Evolutionary conservation across 2,888 invertebrate species (phyloP), one percentile per base, ranked within the genome.

Genomic region (Drosophila mettleri): DNA sequence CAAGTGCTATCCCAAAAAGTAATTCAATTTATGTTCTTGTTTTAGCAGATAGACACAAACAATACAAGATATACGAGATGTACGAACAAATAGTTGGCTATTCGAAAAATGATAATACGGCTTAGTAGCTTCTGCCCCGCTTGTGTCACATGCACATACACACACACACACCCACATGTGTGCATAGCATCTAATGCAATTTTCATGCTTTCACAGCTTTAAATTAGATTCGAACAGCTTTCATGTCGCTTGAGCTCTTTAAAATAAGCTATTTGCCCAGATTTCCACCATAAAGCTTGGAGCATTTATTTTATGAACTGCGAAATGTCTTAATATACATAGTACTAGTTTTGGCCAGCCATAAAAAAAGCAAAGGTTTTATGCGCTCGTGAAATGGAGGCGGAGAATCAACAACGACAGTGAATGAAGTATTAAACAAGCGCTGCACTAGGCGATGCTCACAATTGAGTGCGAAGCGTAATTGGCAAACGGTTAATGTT

Each of bases 11-110:
- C 60, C 78, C 66, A 58, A 72, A 72, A 73, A 58, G 74, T 78
- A 74, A 74, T 74, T 78, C 78, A 78, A 74, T 74, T 74, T 74
- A 66, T 66, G 57, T 58, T 54, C 41, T 34, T 65, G 53, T 65
- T 74, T 57, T 34, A 31, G 52, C 43, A 38, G 48, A 34, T 49
- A 33, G 24, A 72, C n/a, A 54, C 59, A 31, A 38, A 54, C 60
- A 31, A 34, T 45, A 34, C 36, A 14, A 18, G 24, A 51, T 33
- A 69, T 31, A 41, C 52, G 22, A 24, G 31, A 14, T 20, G 38
- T 36, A 51, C 43, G 16, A 43, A 36, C 29, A 20, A 58, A 49
- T 54, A 63, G 65, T 59, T 65, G 52, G 41, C 78, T 59, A 55
- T 51, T 58, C 24, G 6, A 39, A 16, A 33, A 24, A 49, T 53